A percentile compares a stretch with the other conserved stretches of the same genome.
These are phyloP conservation scores for Monarcha castaneiventris DNA, from an alignment of 2,113 vertebrate species.

Conservation along the genomic window DNA sequence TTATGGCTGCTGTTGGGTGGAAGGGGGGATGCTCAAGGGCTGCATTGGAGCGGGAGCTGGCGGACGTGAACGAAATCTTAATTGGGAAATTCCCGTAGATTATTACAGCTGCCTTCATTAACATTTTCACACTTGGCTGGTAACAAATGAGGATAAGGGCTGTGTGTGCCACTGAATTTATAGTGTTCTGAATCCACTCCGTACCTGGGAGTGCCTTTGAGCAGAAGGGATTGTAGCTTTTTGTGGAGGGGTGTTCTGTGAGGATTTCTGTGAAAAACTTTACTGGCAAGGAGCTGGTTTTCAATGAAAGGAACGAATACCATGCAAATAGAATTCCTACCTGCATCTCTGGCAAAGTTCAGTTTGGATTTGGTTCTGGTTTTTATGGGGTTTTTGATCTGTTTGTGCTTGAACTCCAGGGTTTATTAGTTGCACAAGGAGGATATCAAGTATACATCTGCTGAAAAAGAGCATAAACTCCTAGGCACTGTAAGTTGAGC, in stretches of 20 bases:
- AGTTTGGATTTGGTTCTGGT: neutral
- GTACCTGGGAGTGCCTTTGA: neutral
- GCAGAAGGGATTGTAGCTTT: neutral
- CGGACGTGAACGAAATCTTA: slow-evolving; percentile 87
- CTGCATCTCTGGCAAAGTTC: neutral
- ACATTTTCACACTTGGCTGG: slow-evolving; percentile 96
- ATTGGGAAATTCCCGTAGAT: slow-evolving; percentile 86
- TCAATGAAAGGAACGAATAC: neutral
- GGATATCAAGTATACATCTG: neutral
- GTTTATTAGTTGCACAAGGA: neutral
- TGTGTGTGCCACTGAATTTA: slow-evolving; percentile 82
- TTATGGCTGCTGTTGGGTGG: slow-evolving; percentile 84
- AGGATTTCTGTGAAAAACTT: neutral
- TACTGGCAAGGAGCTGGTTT: neutral
- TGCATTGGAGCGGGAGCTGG: slow-evolving; percentile 80
- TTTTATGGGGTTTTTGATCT: neutral
- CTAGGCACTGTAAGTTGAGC: neutral
- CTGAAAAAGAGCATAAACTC: neutral
- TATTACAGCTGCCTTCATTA: slow-evolving; percentile 94
- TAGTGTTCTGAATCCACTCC: neutral
- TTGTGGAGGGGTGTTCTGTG: neutral
- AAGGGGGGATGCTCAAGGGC: slow-evolving; percentile 86
- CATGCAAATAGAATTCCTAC: neutral
- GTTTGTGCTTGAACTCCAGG: neutral
- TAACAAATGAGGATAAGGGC: slow-evolving; percentile 93